Conservation (phyloP, 2,888 invertebrate genomes). For the Coremacera marginata region DNA sequence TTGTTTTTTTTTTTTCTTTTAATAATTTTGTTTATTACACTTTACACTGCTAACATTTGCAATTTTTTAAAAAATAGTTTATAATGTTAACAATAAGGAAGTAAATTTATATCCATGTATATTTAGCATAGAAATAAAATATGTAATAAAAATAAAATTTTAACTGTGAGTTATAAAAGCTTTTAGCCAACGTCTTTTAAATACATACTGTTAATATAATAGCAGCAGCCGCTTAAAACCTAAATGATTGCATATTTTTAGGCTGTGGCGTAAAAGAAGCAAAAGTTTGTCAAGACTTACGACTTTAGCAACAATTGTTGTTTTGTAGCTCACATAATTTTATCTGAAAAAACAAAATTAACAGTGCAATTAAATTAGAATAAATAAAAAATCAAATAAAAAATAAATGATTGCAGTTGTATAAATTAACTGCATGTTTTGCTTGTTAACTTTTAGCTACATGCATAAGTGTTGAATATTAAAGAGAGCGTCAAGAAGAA, state of each 20-base stretch:
- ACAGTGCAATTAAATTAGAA: neutral
- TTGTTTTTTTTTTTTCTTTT: constrained; percentile 7
- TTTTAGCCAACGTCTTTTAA: constrained; percentile 13
- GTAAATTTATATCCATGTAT: neutral
- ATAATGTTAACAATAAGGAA: neutral
- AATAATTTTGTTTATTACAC: no score
- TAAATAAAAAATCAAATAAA: constrained; percentile 26
- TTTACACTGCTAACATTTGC: neutral
- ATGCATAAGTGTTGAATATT: no score
- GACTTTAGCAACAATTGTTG: neutral
- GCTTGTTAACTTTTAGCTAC: no score
- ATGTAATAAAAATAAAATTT: neutral
- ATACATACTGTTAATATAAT: constrained; percentile 40
- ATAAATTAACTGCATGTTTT: no score
- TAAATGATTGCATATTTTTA: no score
- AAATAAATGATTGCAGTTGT: constrained; percentile 29
- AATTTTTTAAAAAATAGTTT: neutral
- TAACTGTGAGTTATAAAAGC: no score
- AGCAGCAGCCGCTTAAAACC: neutral
- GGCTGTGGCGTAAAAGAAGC: no score
- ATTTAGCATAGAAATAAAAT: neutral
- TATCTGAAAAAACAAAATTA: neutral
- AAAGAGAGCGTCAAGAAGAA: no score
- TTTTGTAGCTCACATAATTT: constrained; percentile 19
- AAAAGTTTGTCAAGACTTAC: neutral